Evolutionary conservation across 2,888 invertebrate species (phyloP), one percentile per base, ranked within the genome.

Genomic region (Dasypolia templi): DNA sequence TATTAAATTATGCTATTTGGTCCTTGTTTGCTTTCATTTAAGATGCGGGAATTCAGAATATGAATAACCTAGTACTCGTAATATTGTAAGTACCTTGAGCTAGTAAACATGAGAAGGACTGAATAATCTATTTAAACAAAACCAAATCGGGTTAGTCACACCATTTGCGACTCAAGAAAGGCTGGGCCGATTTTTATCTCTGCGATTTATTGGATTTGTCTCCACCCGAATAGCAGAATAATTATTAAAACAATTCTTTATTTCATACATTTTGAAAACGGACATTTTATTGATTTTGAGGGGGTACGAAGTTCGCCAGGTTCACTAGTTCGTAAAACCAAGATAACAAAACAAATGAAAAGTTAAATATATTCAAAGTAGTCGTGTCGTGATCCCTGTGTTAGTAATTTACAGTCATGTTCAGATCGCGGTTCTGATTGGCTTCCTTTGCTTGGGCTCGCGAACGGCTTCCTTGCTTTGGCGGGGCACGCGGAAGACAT

Each of bases 401-500:
- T 61, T 65, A 62, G 68, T 84, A 85, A 86, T 82, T 81, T 73
- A 74, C 75, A 77, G 79, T 42, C 71, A 75, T 75, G 82, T 77
- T 78, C 72, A 74, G 84, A 86, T 87, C 70, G 78, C 22, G 66
- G 69, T 64, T 66, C 56, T 75, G 86, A 87, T 84, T 82, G 65
- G 80, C 44, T 84, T 82, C 79, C 84, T 65, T 81, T 61, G 76
- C 70, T 59, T 75, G 55, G 65, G 72, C 85, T 72, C 32, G 72
- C 61, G 72, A 75, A 61, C 62, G 44, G 79, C 79, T 84, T 78
- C 86, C 84, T 86, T 79, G 82, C 82, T 82, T 76, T 76, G 77
- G 79, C 77, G 69, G 79, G 79, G 82, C 77, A 88, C 80, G 87
- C 92, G 91, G 91, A 91, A 90, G 88, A 79, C 59, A 84, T 79